A percentile compares a stretch with the other conserved stretches of the same genome.
Evolutionary conservation across 2,113 vertebrate species (phyloP).

Genomic region (Heterotis niloticus): DNA sequence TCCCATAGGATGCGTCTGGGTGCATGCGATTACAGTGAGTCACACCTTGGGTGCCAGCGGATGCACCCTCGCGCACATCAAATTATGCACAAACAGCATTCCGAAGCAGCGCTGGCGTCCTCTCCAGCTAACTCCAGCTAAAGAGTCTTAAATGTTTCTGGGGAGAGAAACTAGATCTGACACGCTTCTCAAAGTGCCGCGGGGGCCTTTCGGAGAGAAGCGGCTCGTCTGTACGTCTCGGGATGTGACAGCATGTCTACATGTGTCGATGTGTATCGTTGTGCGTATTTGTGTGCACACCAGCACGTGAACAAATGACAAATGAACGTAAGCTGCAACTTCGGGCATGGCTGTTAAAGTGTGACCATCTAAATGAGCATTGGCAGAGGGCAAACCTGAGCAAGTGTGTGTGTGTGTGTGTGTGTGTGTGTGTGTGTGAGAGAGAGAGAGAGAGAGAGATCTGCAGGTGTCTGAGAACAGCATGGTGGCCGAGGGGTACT

Average conservation of each 20-base stretch:
- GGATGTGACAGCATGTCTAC: neutral
- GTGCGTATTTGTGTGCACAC: neutral
- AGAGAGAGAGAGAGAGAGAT: neutral
- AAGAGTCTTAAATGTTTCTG: constrained; percentile 16
- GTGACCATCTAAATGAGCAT: too few species aligned
- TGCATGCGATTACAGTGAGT: constrained; percentile 29
- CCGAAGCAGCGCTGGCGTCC: constrained; percentile 22
- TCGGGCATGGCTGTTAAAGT: too few species aligned
- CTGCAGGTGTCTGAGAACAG: neutral
- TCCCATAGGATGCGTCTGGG: constrained; percentile 25
- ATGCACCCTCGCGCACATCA: constrained; percentile 16
- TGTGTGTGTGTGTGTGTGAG: constrained; percentile 19
- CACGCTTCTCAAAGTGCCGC: constrained; percentile 17
- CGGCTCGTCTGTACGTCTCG: constrained; percentile 11
- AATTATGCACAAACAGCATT: constrained; percentile 11
- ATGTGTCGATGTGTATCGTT: neutral
- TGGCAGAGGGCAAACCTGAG: neutral
- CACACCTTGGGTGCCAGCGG: constrained; percentile 20
- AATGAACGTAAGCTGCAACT: too few species aligned
- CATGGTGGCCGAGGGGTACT: neutral
- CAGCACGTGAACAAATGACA: too few species aligned
- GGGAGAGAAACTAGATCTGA: constrained; percentile 15
- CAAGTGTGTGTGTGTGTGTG: neutral
- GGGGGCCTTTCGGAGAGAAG: neutral
- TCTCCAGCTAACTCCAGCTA: constrained; percentile 20